Percentiles rank a stretch among this genome's conserved stretches.
These are phyloP conservation scores for Antheraea assamensis DNA, from an alignment of 2,888 invertebrate species.

Conservation along the genomic window DNA sequence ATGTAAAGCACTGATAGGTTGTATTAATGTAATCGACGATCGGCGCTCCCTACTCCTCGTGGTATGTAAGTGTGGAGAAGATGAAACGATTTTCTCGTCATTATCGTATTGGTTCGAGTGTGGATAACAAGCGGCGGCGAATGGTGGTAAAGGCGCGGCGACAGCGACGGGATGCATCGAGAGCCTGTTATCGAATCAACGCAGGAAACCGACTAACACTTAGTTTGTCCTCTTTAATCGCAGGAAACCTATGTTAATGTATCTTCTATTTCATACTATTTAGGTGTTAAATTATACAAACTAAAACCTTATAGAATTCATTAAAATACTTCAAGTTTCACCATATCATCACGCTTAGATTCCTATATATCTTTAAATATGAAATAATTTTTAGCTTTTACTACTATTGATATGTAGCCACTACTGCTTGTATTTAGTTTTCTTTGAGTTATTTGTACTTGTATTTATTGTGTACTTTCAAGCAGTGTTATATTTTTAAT, in stretches of 20 bases:
- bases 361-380: too few relatives aligned
- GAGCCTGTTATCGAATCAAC: slow-evolving; percentile 13
- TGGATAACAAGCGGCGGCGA: background rate
- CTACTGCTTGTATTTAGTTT: too few relatives aligned
- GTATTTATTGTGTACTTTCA: too few relatives aligned
- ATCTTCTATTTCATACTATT: background rate
- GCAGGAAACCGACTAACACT: background rate
- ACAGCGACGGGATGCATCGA: background rate
- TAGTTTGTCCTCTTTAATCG: slow-evolving; percentile 9
- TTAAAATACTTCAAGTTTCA: too few relatives aligned
- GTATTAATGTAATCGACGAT: background rate
- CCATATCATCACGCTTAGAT: too few relatives aligned
- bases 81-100: slow-evolving; percentile 8
- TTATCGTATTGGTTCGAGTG: slow-evolving; percentile 11
- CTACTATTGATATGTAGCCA: too few relatives aligned
- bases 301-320: background rate
- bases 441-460: too few relatives aligned
- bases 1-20: background rate
- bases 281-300: background rate
- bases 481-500: too few relatives aligned
- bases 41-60: background rate
- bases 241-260: slow-evolving; percentile 6
- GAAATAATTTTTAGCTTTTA: too few relatives aligned
- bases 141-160: background rate
- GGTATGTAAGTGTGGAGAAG: slow-evolving; percentile 1